These are phyloP conservation scores for Agrochola litura DNA, from an alignment of 2,888 invertebrate genomes.

Conservation along the genomic window DNA sequence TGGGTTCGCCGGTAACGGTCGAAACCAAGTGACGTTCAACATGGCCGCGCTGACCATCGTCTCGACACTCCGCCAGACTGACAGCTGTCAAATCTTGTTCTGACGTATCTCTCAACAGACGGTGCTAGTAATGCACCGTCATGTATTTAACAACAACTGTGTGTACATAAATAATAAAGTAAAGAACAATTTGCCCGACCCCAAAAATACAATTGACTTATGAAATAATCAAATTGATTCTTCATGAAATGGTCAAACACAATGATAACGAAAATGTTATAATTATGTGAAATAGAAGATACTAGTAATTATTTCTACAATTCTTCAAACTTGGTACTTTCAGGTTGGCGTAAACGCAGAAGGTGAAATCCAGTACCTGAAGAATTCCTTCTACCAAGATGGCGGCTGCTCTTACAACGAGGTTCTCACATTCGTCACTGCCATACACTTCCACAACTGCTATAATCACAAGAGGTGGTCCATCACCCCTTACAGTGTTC, in stretches of 20 bases:
- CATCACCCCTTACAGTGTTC: conserved; percentile 81
- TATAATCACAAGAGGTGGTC: conserved; percentile 91
- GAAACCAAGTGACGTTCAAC: too few species aligned
- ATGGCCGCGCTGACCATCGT: too few species aligned
- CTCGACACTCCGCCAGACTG: too few species aligned
- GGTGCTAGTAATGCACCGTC: too few species aligned
- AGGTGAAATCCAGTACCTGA: conserved; percentile 92
- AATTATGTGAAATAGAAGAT: not conserved
- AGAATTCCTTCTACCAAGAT: conserved; percentile 87
- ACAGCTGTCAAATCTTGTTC: too few species aligned
- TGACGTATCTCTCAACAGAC: too few species aligned
- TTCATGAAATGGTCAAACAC: not conserved
- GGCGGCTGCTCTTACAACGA: conserved; percentile 88
- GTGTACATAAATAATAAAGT: too few species aligned
- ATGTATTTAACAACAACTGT: too few species aligned
- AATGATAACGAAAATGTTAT: not conserved
- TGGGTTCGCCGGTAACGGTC: not conserved
- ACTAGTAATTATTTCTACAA: not conserved
- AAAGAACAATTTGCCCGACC: not conserved
- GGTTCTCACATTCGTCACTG: conserved; percentile 50
- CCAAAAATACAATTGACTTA: not conserved
- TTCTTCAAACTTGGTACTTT: not conserved
- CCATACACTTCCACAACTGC: conserved; percentile 72
- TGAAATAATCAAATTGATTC: not conserved
- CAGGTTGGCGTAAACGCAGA: conserved; percentile 87